Evolutionary conservation across 2,797 vertebrate species (phyloP).

Genomic region (Squalus acanthias): DNA sequence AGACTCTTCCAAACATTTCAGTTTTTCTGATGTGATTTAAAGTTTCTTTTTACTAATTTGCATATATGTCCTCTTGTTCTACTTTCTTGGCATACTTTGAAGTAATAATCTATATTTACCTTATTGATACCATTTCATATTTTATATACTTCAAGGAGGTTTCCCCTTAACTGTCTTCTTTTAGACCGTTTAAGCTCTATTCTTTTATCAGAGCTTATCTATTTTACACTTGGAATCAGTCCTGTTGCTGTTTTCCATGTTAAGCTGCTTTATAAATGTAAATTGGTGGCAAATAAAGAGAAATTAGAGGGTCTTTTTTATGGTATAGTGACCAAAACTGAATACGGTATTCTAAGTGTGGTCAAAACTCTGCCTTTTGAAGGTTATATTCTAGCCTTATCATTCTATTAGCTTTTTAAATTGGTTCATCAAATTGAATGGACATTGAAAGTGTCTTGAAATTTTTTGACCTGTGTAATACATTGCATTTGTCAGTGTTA

Average conservation of each 20-base stretch:
- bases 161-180: not conserved
- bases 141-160: not conserved
- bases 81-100: not conserved
- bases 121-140: not conserved
- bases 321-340: not conserved
- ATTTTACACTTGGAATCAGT: not conserved
- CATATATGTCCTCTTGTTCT: not conserved
- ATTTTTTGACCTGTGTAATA: no score
- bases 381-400: not conserved
- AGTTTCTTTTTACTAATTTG: not conserved
- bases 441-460: no score
- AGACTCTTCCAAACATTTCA: not conserved
- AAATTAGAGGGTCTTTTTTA: not conserved
- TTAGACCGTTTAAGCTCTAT: not conserved
- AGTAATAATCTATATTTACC: not conserved
- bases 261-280: not conserved
- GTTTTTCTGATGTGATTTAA: not conserved
- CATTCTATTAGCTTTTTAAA: not conserved
- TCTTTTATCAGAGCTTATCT: not conserved
- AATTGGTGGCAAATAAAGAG: not conserved
- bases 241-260: not conserved
- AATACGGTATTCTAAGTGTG: not conserved
- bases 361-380: not conserved
- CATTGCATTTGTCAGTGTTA: no score
- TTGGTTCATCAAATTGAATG: no score